These are phyloP conservation scores for Caenorhabditis remanei DNA, from an alignment of 1,140 invertebrate genomes.

Conservation along the genomic window DNA sequence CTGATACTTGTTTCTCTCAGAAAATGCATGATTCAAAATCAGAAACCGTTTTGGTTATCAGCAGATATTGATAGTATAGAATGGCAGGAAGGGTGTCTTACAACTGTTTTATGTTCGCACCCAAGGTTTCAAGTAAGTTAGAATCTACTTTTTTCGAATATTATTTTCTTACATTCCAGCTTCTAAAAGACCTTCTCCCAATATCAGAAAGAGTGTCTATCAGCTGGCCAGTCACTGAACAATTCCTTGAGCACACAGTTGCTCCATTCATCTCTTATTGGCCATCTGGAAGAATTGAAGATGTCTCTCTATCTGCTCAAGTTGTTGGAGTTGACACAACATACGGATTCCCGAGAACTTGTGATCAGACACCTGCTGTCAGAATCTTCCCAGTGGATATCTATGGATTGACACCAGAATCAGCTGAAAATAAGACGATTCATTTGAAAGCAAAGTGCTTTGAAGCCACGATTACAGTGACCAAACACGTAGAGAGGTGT, in stretches of 20 bases:
- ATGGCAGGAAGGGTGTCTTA: conserved; percentile 66
- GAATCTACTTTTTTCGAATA: neutral
- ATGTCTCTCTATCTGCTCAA: conserved; percentile 62
- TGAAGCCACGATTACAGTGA: conserved; percentile 64
- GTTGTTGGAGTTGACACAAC: conserved; percentile 67
- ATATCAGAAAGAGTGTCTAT: conserved; percentile 60
- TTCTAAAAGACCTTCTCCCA: conserved; percentile 61
- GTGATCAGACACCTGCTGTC: conserved; percentile 65
- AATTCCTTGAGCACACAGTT: conserved; percentile 60
- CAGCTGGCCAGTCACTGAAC: conserved; percentile 62
- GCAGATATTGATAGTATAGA: conserved; percentile 62
- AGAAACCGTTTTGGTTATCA: conserved; percentile 63
- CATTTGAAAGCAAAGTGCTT: conserved; percentile 65
- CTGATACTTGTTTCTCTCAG: neutral
- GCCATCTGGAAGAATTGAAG: conserved; percentile 62
- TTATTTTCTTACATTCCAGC: conserved; percentile 38
- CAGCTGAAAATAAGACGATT: conserved; percentile 22
- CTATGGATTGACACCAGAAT: neutral
- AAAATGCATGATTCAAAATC: neutral
- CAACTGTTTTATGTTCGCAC: conserved; percentile 61
- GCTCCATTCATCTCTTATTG: conserved; percentile 65
- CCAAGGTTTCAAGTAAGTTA: conserved; percentile 64
- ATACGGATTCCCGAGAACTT: conserved; percentile 69
- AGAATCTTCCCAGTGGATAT: conserved; percentile 57
- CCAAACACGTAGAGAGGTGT: conserved; percentile 66